phyloP scores from a whole-genome alignment of 1,140 invertebrate species.

The Cataglyphis hispanica region DNA sequence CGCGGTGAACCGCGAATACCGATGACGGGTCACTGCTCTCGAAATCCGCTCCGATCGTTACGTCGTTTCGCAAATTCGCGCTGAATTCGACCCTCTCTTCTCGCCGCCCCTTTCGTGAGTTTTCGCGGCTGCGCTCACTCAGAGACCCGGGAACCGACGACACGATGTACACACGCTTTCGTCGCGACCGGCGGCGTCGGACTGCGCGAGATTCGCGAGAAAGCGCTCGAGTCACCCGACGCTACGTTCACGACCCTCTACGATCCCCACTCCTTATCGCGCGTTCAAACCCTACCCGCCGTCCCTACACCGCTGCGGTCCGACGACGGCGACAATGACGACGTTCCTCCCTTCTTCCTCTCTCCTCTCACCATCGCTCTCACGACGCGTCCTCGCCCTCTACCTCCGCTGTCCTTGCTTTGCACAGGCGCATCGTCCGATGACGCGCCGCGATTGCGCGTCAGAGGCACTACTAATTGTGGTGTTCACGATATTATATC shows the following conservation, averaged over 20 bases:
- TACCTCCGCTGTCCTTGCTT: constrained; percentile 19
- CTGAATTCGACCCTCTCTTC: background rate
- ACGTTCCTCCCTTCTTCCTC: background rate
- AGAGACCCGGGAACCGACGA: background rate
- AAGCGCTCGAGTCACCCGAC: constrained; percentile 34
- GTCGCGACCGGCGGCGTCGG: constrained; percentile 84
- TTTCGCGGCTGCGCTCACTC: constrained; percentile 15
- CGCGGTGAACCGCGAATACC: too few species aligned
- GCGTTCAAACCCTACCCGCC: background rate
- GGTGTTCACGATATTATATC: constrained; percentile 12
- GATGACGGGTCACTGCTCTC: too few species aligned
- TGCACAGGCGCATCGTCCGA: constrained; percentile 50
- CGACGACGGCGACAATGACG: constrained; percentile 9
- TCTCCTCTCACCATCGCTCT: constrained; percentile 13
- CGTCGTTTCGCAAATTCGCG: background rate
- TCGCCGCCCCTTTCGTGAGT: background rate
- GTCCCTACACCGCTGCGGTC: constrained; percentile 22
- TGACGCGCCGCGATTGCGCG: background rate
- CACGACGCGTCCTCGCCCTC: constrained; percentile 33
- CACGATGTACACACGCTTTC: constrained; percentile 59
- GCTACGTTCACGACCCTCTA: constrained; percentile 52
- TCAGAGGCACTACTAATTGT: constrained; percentile 8
- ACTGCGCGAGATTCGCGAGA: constrained; percentile 78
- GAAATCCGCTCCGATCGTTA: background rate
- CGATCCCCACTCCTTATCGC: constrained; percentile 6